These are phyloP conservation scores for Aphidius ervi DNA, from an alignment of 1,140 invertebrate genomes.

Conservation along the genomic window DNA sequence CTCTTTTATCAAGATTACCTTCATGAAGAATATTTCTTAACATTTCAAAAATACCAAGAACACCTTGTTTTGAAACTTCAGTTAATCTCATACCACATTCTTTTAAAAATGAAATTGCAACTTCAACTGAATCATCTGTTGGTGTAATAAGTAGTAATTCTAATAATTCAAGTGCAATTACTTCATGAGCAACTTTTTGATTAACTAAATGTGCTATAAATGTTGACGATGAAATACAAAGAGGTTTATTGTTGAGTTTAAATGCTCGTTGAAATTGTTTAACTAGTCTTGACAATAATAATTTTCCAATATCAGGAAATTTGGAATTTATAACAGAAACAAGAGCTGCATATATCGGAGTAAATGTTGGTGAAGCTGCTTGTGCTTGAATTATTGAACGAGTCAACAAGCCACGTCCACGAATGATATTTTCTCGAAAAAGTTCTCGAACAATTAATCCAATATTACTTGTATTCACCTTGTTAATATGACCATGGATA, in stretches of 20 bases:
- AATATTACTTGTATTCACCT: slow-evolving; percentile 95
- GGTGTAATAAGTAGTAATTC: slow-evolving; percentile 87
- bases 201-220: slow-evolving; percentile 98
- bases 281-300: slow-evolving; percentile 86
- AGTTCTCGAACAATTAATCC: slow-evolving; percentile 87
- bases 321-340: slow-evolving; percentile 95
- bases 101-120: slow-evolving; percentile 93
- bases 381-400: slow-evolving; percentile 96
- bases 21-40: slow-evolving; percentile 92
- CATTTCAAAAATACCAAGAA: slow-evolving; percentile 94
- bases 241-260: slow-evolving; percentile 87
- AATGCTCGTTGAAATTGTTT: slow-evolving; percentile 93
- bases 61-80: slow-evolving; percentile 85
- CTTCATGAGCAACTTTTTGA: slow-evolving; percentile 95
- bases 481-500: slow-evolving; percentile 98
- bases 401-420: slow-evolving; percentile 87
- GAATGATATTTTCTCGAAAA: slow-evolving; percentile 91
- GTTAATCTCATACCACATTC: slow-evolving; percentile 93
- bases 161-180: slow-evolving; percentile 93
- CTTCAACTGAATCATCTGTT: slow-evolving; percentile 96
- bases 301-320: slow-evolving; percentile 96
- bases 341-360: slow-evolving; percentile 93
- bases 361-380: slow-evolving; percentile 94
- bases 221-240: slow-evolving; percentile 84
- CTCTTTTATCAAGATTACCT: slow-evolving; percentile 80